These are phyloP conservation scores for Lonchura striata DNA, from an alignment of 2,113 vertebrate species.

Conservation along the genomic window DNA sequence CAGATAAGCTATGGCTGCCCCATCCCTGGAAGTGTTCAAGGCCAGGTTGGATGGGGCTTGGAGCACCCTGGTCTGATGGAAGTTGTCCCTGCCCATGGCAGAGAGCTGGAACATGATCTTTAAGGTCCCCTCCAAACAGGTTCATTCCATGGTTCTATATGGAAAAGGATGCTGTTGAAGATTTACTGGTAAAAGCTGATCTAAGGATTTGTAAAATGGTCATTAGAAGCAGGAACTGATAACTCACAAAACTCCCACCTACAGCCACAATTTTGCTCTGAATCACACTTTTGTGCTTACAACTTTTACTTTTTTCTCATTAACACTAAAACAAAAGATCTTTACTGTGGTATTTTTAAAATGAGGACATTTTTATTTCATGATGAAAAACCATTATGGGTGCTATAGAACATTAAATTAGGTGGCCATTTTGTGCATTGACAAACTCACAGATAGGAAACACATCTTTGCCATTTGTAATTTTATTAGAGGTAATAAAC, in stretches of 20 bases:
- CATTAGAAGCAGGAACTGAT: not conserved
- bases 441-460: not conserved
- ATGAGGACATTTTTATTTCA: not conserved
- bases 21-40: not conserved
- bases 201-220: not conserved
- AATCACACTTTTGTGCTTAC: not conserved
- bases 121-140: not conserved
- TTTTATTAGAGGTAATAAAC: not conserved
- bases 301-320: not conserved
- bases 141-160: not conserved
- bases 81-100: not conserved
- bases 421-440: not conserved
- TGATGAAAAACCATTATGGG: not conserved
- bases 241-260: rapidly evolving
- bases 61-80: not conserved
- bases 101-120: rapidly evolving
- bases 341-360: not conserved
- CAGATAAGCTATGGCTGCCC: rapidly evolving
- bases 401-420: not conserved
- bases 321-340: not conserved
- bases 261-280: not conserved
- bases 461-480: not conserved
- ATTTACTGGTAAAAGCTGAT: not conserved
- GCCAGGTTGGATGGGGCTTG: not conserved
- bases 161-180: not conserved